Conservation (phyloP, 2,113 vertebrate genomes). For the Ptilorrhoa leucosticta region DNA sequence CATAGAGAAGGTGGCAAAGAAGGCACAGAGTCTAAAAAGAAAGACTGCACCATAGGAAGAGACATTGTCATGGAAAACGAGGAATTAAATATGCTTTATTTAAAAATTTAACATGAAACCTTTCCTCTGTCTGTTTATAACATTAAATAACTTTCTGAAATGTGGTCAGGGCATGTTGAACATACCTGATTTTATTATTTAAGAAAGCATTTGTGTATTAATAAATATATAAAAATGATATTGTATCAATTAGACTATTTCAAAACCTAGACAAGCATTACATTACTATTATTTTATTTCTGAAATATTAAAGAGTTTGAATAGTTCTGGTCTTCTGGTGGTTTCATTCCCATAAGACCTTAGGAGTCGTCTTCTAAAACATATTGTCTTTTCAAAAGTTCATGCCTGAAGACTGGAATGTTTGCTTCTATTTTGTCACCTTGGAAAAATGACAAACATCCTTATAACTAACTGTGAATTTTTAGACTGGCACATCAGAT, state of each 20-base stretch:
- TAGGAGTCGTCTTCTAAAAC: background rate
- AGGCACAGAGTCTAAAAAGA: background rate
- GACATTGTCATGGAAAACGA: background rate
- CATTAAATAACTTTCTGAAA: background rate
- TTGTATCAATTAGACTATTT: background rate
- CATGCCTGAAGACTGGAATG: background rate
- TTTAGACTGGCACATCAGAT: background rate
- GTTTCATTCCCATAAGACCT: background rate
- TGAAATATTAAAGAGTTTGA: background rate
- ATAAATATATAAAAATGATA: background rate
- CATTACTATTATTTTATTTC: background rate
- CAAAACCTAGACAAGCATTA: background rate
- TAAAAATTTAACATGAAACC: background rate
- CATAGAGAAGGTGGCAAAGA: background rate
- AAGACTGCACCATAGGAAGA: rapidly evolving
- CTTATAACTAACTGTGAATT: background rate
- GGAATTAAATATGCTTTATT: background rate
- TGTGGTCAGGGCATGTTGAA: background rate
- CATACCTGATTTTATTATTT: background rate
- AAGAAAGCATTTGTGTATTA: background rate
- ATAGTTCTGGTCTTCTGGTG: background rate
- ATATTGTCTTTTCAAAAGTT: background rate
- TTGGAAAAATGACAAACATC: background rate
- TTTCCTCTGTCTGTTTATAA: background rate
- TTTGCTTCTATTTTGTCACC: background rate